Evolutionary conservation across 2,797 vertebrate genomes (phyloP).

Genomic region (Sylvilagus floridanus): DNA sequence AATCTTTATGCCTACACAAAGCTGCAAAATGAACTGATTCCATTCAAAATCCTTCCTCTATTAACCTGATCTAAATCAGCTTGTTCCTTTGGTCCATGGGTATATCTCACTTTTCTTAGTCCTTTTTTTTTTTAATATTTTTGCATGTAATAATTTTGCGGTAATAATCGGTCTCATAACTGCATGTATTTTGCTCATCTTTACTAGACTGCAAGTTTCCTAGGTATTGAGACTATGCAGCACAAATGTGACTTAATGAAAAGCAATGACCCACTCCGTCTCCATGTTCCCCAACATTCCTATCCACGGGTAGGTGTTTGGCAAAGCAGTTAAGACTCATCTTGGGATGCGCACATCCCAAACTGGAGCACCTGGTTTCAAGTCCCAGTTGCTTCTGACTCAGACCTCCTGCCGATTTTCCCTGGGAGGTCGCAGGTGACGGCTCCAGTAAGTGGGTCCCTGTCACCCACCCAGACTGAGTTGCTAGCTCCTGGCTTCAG

Average conservation of each 20-base stretch:
- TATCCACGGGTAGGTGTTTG: too few species aligned
- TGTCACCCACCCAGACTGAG: too few species aligned
- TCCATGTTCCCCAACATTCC: neutral
- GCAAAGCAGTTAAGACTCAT: too few species aligned
- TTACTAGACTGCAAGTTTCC: neutral
- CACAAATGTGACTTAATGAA: neutral
- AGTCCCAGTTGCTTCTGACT: too few species aligned
- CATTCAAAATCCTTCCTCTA: neutral
- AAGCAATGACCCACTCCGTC: neutral
- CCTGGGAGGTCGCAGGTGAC: too few species aligned
- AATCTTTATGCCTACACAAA: neutral
- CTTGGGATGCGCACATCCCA: too few species aligned
- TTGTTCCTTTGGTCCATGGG: neutral
- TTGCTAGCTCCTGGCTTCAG: too few species aligned
- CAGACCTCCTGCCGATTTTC: too few species aligned
- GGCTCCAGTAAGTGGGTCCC: too few species aligned
- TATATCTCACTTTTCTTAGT: neutral
- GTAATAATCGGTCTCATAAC: neutral
- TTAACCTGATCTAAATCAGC: constrained; percentile 30
- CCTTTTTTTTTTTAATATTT: constrained; percentile 12
- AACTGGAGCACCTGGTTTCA: too few species aligned
- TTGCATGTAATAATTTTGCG: neutral
- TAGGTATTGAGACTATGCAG: neutral
- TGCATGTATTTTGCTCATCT: constrained; percentile 9
- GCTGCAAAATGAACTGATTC: neutral